Conservation (phyloP, 2,797 vertebrate species). For the Borostomias antarcticus region DNA sequence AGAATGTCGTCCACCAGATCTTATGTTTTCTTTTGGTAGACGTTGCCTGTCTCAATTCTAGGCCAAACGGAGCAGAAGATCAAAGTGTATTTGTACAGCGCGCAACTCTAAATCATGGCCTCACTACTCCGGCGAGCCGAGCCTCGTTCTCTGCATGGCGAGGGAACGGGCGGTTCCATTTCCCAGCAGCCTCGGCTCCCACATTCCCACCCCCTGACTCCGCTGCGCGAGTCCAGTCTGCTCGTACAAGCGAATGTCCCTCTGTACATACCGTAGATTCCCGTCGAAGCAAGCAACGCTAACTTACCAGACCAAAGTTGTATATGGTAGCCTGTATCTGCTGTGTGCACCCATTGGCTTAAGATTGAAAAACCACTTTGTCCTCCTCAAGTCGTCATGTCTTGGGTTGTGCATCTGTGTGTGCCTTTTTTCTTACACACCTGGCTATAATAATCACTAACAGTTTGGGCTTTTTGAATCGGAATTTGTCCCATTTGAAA, state of each 20-base stretch:
- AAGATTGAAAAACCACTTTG: not conserved
- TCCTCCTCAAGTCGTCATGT: not conserved
- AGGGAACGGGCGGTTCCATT: not conserved
- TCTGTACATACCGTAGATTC: slow-evolving; percentile 1
- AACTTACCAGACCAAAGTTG: slow-evolving; percentile 10
- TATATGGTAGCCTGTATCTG: not conserved
- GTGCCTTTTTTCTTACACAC: slow-evolving; percentile 45
- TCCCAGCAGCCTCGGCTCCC: not conserved
- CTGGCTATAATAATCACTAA: slow-evolving; percentile 12
- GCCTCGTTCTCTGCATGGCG: not conserved
- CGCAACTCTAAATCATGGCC: not conserved
- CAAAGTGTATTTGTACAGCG: slow-evolving; percentile 11
- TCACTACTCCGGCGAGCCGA: not conserved
- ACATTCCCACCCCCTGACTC: not conserved
- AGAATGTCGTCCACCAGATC: slow-evolving; percentile 24
- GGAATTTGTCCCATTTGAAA: not conserved
- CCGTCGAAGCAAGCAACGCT: not conserved
- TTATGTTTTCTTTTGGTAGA: slow-evolving; percentile 10
- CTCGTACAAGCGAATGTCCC: not conserved
- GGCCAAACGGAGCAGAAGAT: not conserved
- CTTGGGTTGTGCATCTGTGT: slow-evolving; percentile 9
- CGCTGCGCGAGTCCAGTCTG: not conserved
- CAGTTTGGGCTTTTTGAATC: not conserved
- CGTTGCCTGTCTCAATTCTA: not conserved
- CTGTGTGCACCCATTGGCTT: slow-evolving; percentile 3